Conservation (phyloP, 2,888 invertebrate species). For the Hemithea aestivaria region DNA sequence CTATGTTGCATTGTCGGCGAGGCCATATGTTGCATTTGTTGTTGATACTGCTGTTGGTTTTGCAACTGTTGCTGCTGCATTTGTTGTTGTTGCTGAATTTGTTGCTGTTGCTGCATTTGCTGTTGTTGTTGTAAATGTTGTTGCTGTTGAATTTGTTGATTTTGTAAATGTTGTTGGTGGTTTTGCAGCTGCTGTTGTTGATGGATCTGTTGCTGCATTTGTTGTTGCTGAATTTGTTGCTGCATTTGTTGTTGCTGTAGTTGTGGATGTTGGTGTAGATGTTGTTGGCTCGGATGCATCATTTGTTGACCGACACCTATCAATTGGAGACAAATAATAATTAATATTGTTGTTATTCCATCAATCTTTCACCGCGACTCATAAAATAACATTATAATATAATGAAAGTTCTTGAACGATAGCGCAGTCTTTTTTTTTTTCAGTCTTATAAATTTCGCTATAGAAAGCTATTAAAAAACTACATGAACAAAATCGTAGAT, state of each 20-base stretch:
- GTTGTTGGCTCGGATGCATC: slow-evolving; percentile 26
- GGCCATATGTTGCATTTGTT: slow-evolving; percentile 26
- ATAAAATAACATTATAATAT: too few species aligned
- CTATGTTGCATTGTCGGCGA: slow-evolving; percentile 27
- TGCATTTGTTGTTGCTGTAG: slow-evolving; percentile 21
- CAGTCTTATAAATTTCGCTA: too few species aligned
- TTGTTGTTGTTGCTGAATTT: slow-evolving; percentile 23
- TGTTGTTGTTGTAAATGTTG: slow-evolving; percentile 18
- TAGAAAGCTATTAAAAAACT: too few species aligned
- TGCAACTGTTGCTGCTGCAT: slow-evolving; percentile 23
- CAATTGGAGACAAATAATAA: slow-evolving; percentile 6
- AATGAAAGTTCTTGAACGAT: too few species aligned
- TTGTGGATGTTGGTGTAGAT: slow-evolving; percentile 18
- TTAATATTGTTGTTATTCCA: too few species aligned
- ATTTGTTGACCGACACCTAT: slow-evolving; percentile 30
- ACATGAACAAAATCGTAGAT: too few species aligned
- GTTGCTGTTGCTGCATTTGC: slow-evolving; percentile 29
- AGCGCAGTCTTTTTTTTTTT: too few species aligned
- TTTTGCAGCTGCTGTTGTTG: slow-evolving; percentile 59
- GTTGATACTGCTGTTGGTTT: slow-evolving; percentile 20
- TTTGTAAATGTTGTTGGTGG: slow-evolving; percentile 29
- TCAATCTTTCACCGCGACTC: too few species aligned
- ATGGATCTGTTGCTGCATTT: slow-evolving; percentile 14
- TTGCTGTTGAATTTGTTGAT: slow-evolving; percentile 33
- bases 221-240: slow-evolving; percentile 22